These are phyloP conservation scores for Lamellibrachia columna DNA, from an alignment of 2,888 invertebrate species.

Conservation along the genomic window DNA sequence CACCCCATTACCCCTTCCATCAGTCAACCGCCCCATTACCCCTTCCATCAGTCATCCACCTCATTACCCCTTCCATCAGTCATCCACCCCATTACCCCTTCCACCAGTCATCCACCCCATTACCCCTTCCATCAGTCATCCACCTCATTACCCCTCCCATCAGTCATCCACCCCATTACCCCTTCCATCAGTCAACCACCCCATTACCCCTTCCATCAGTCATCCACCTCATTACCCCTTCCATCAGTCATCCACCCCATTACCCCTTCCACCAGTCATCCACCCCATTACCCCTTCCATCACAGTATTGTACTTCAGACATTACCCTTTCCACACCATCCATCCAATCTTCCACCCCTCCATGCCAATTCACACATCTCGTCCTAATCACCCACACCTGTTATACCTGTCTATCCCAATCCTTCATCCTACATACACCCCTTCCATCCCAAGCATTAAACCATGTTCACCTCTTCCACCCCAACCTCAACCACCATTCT, in stretches of 20 bases:
- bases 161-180: too few species aligned
- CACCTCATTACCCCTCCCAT: too few species aligned
- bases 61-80: background rate
- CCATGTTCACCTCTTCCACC: constrained; percentile 65
- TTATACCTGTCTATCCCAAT: background rate
- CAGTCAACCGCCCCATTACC: too few species aligned
- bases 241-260: too few species aligned
- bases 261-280: too few species aligned
- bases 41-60: too few species aligned
- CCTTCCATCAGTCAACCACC: too few species aligned
- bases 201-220: background rate
- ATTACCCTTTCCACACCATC: background rate
- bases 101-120: too few species aligned
- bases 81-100: background rate
- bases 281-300: too few species aligned
- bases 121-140: too few species aligned
- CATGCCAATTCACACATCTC: background rate
- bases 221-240: background rate
- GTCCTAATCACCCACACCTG: background rate
- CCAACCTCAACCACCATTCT: constrained; percentile 75
- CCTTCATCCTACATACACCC: background rate
- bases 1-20: too few species aligned
- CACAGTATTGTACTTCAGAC: too few species aligned
- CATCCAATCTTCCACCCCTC: background rate
- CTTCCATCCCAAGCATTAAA: constrained; percentile 56